Conservation (phyloP, 2,888 invertebrate species). For the Catocala sponsa region DNA sequence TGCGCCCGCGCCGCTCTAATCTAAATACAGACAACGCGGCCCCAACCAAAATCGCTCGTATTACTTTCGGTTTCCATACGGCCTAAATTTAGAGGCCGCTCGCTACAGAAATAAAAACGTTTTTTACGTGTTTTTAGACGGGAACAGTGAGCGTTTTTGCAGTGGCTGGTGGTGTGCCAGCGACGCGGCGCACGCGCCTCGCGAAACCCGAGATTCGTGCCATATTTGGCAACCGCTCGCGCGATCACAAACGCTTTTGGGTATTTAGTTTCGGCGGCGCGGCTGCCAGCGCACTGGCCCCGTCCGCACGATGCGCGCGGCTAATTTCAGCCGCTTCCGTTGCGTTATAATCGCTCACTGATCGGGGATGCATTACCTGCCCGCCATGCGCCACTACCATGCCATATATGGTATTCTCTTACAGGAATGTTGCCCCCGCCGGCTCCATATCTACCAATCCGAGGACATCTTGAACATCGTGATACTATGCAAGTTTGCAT, state of each 20-base stretch:
- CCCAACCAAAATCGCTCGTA: slow-evolving; percentile 85
- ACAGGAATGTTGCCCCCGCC: slow-evolving; percentile 32
- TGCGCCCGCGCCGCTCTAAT: slow-evolving; percentile 74
- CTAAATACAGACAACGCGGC: slow-evolving; percentile 86
- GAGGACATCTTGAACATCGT: slow-evolving; percentile 23
- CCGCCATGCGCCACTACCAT: slow-evolving; percentile 35
- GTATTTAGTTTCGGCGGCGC: slow-evolving; percentile 79
- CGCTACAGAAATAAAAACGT: slow-evolving; percentile 85
- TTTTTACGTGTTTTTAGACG: slow-evolving; percentile 87
- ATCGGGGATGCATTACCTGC: slow-evolving; percentile 64
- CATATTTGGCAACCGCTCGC: slow-evolving; percentile 83
- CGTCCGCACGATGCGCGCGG: slow-evolving; percentile 60
- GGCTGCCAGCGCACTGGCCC: slow-evolving; percentile 55
- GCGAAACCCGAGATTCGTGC: slow-evolving; percentile 86
- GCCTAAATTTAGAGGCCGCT: slow-evolving; percentile 87
- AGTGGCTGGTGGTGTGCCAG: slow-evolving; percentile 74
- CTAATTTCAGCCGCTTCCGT: slow-evolving; percentile 73
- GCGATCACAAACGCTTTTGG: slow-evolving; percentile 79
- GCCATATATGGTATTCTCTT: slow-evolving; percentile 63
- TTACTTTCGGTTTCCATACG: slow-evolving; percentile 86
- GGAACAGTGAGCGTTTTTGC: slow-evolving; percentile 79
- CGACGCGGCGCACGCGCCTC: slow-evolving; percentile 66
- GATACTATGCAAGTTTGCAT: slow-evolving; percentile 5
- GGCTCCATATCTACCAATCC: slow-evolving; percentile 11
- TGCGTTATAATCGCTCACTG: slow-evolving; percentile 55